Evolutionary conservation across 2,113 vertebrate genomes (phyloP).

Genomic region (Catharus fuscescens): DNA sequence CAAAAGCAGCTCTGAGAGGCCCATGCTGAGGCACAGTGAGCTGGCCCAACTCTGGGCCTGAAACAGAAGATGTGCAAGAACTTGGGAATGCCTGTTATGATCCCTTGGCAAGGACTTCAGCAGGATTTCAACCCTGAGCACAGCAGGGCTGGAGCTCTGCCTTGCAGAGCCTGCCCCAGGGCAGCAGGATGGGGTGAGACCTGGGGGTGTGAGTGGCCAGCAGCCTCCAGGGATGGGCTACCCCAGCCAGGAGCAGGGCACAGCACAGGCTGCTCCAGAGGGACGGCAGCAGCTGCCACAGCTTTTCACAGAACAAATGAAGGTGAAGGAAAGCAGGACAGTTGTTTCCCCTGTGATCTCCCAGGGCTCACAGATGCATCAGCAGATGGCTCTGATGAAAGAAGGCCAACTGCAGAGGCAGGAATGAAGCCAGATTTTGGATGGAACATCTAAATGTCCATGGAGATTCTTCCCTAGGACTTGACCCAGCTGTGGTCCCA

Average conservation of each 20-base stretch:
- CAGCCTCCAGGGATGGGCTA: not conserved
- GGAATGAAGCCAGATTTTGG: not conserved
- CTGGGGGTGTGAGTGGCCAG: not conserved
- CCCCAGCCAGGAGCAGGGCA: not conserved
- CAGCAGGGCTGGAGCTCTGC: not conserved
- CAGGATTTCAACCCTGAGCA: not conserved
- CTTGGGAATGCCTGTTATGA: not conserved
- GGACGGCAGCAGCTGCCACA: slow-evolving; percentile 44
- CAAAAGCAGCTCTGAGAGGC: not conserved
- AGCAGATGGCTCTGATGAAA: slow-evolving; percentile 55
- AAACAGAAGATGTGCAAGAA: not conserved
- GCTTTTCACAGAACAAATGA: slow-evolving; percentile 31
- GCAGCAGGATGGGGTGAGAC: not conserved
- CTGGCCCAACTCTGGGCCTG: not conserved
- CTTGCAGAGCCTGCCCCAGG: not conserved
- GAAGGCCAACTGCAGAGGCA: slow-evolving; percentile 44
- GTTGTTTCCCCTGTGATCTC: slow-evolving; percentile 59
- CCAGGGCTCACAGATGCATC: slow-evolving; percentile 19
- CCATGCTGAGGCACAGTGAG: not conserved
- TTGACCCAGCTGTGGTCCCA: not conserved
- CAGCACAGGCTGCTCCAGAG: not conserved
- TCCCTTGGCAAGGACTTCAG: not conserved
- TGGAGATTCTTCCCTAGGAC: not conserved
- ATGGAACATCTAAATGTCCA: not conserved
- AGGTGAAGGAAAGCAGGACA: slow-evolving; percentile 63